Evolutionary conservation across 2,888 invertebrate species (phyloP).

Genomic region (Uloborus plumipes): DNA sequence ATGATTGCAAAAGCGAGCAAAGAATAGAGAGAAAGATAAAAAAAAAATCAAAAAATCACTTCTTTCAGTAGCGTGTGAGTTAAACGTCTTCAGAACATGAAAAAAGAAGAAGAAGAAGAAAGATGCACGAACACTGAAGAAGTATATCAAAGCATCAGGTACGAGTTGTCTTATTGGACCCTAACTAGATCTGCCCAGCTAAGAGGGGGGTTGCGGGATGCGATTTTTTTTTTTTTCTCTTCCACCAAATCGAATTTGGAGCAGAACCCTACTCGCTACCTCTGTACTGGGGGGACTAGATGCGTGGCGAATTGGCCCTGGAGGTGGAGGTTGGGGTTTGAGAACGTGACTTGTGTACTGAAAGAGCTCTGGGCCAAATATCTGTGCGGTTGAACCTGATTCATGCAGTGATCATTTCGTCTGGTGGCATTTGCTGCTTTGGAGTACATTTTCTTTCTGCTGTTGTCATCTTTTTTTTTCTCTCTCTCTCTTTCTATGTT

Average conservation of each 20-base stretch:
- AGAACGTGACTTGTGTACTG: slow-evolving; percentile 43
- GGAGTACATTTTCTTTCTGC: neutral
- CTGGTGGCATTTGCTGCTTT: slow-evolving; percentile 7
- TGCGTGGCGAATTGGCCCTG: slow-evolving; percentile 48
- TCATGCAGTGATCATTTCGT: slow-evolving; percentile 37
- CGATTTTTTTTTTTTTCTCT: slow-evolving; percentile 23
- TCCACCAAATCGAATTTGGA: slow-evolving; percentile 45
- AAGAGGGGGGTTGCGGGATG: slow-evolving; percentile 6
- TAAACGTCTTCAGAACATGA: no score
- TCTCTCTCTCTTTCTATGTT: neutral
- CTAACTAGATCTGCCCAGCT: slow-evolving; percentile 53
- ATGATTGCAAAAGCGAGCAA: slow-evolving; percentile 36
- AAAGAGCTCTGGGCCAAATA: slow-evolving; percentile 29
- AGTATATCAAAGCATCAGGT: slow-evolving; percentile 36
- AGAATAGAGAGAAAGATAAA: slow-evolving; percentile 6
- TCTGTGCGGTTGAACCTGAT: slow-evolving; percentile 44
- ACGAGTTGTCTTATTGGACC: slow-evolving; percentile 49
- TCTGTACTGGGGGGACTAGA: slow-evolving; percentile 22
- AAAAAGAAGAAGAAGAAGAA: no score
- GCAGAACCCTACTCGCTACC: slow-evolving; percentile 25
- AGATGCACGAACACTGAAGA: slow-evolving; percentile 9
- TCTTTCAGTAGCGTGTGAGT: no score
- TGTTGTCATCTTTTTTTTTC: neutral
- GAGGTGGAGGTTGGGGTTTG: neutral
- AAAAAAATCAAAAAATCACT: slow-evolving; percentile 4